phyloP scores from a whole-genome alignment of 1,140 invertebrate species.

The Drosophila equinoxialis region DNA sequence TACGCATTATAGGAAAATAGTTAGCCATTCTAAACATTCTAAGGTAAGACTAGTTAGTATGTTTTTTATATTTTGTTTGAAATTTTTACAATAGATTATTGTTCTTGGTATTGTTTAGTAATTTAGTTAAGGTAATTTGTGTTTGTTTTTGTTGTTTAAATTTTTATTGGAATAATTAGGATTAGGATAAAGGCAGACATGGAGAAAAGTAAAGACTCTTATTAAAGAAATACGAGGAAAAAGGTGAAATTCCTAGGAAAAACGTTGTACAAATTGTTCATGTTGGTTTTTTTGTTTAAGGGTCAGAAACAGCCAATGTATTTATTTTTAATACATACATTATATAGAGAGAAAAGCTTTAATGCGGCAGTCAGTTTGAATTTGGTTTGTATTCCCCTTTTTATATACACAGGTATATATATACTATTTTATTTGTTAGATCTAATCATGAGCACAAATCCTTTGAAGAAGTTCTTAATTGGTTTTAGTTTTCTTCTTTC shows the following conservation, averaged over 20 bases:
- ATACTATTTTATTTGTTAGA: slow-evolving; percentile 39
- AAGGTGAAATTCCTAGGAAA: slow-evolving; percentile 3
- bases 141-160: slow-evolving; percentile 40
- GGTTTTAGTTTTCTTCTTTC: slow-evolving; percentile 38
- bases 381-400: slow-evolving; percentile 49
- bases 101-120: slow-evolving; percentile 77
- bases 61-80: slow-evolving; percentile 37
- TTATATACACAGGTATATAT: slow-evolving; percentile 40
- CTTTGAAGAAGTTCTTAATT: slow-evolving; percentile 43
- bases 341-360: slow-evolving; percentile 64
- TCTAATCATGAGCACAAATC: slow-evolving; percentile 68
- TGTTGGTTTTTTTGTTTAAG: not conserved
- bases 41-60: slow-evolving; percentile 66
- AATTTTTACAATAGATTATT: slow-evolving; percentile 80
- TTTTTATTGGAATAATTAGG: slow-evolving; percentile 16
- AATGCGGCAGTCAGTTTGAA: slow-evolving; percentile 66
- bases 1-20: slow-evolving; percentile 75
- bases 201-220: slow-evolving; percentile 14
- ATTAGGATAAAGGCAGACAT: slow-evolving; percentile 36
- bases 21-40: slow-evolving; percentile 67
- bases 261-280: slow-evolving; percentile 2
- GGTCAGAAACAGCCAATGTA: slow-evolving; percentile 53
- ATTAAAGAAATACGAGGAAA: slow-evolving; percentile 9
- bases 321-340: slow-evolving; percentile 19
- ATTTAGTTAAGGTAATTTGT: slow-evolving; percentile 39